Conservation (phyloP, 30 jellyfish, hydroid and myxozoan genomes). For the Hydra vulgaris region DNA sequence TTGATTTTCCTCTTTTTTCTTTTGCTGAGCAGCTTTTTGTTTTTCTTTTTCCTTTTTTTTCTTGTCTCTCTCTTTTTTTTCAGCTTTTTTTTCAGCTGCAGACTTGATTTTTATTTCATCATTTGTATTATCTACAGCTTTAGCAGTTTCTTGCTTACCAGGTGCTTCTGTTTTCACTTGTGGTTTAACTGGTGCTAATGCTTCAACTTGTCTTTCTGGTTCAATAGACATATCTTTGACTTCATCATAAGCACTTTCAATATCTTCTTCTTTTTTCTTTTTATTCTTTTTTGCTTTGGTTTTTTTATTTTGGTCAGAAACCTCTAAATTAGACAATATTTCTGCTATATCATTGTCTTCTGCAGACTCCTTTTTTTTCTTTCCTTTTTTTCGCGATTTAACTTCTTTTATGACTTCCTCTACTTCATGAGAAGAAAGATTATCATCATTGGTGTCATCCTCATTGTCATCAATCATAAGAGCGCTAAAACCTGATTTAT, state of each 20-base stretch:
- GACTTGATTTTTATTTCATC: constrained; percentile 60
- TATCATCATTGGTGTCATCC: constrained; percentile 27
- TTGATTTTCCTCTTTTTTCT: constrained; percentile 19
- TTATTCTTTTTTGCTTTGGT: constrained; percentile 43
- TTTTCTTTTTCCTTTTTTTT: constrained; percentile 43
- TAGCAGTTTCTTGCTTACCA: too few relatives aligned
- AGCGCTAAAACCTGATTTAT: constrained; percentile 59
- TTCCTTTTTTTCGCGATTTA: constrained; percentile 11
- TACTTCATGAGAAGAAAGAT: constrained; percentile 26
- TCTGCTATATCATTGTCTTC: constrained; percentile 52
- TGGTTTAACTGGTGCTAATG: neutral
- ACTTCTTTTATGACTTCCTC: constrained; percentile 12
- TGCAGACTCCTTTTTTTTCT: constrained; percentile 25
- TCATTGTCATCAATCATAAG: constrained; percentile 65
- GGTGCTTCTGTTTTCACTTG: too few relatives aligned
- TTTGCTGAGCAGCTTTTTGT: constrained; percentile 31
- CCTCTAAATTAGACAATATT: constrained; percentile 53
- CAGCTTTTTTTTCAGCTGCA: constrained; percentile 90
- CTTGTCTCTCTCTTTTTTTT: constrained; percentile 81
- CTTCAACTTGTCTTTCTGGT: constrained; percentile 6
- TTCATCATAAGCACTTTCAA: constrained; percentile 14
- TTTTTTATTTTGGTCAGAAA: constrained; percentile 16
- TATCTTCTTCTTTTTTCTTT: constrained; percentile 22
- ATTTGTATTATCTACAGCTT: constrained; percentile 15
- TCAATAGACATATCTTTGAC: neutral